Evolutionary conservation across 2,113 vertebrate species (phyloP), one percentile per base, ranked within the genome.

Genomic region (Neoarius graeffei): DNA sequence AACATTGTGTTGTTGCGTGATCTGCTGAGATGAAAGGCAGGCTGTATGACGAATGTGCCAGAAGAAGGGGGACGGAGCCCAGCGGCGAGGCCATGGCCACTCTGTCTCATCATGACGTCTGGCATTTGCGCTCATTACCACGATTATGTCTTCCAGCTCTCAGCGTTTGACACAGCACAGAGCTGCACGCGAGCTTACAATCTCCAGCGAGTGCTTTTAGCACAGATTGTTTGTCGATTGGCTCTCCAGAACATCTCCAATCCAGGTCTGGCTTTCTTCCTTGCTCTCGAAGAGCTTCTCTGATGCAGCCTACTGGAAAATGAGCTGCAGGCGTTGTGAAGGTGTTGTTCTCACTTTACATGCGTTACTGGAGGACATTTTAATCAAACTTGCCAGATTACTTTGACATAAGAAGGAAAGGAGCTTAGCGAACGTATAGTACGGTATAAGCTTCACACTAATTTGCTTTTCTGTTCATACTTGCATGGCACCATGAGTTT

Each of bases 81-180:
- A 17, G 77, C 25, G 82, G 77, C 86, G 83, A 17, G 56, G 74
- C 67, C 27, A 66, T 57, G 57, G 81, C 52, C n/a, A 67, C 73
- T 67, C 77, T 59, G 74, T 64, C 69, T 88, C 52, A 48, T 83
- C 81, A 60, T 74, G 85, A 84, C 15, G 67, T 83, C 81, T 81
- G 76, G 85, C 89, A 59, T 86, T 88, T 82, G 83, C 42, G 60
- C 67, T 91, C 88, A 90, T 91, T 89, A 91, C 77, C 54, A 13
- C 74, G 85, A 91, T 93, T 92, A 89, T 79, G 83, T 89, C 87
- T 80, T 89, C 71, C 30, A 85, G 60, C 85, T 82, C 81, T 60
- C 77, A 60, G 81, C 42, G 59, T 81, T 87, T 81, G 87, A 86
- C 66, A 50, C 89, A 60, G 50, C 80, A 59, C 67, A 73, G 66